A percentile compares a stretch with the other conserved stretches of the same genome.
Evolutionary conservation across 2,888 invertebrate species (phyloP).

Genomic region (Calameuta idolon): DNA sequence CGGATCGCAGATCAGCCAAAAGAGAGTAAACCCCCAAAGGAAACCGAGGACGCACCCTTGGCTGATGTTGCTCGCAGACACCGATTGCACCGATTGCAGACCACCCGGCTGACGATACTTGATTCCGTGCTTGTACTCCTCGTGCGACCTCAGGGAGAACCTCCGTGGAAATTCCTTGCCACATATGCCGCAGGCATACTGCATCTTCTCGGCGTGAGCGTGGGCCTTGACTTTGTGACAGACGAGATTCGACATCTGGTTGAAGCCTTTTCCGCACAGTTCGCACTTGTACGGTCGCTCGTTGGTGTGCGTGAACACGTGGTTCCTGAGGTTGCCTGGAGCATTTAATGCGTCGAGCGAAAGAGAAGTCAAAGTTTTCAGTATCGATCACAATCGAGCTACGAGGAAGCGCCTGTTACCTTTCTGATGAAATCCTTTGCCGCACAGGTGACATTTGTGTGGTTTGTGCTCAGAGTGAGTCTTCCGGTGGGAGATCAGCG

Average conservation of each 20-base stretch:
- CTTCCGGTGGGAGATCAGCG: slow-evolving; percentile 84
- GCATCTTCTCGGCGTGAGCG: slow-evolving; percentile 69
- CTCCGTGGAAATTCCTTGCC: slow-evolving; percentile 70
- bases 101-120: slow-evolving; percentile 56
- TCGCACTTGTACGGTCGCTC: slow-evolving; percentile 83
- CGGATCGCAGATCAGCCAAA: slow-evolving; percentile 59
- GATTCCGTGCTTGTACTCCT: slow-evolving; percentile 71
- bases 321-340: slow-evolving; percentile 80
- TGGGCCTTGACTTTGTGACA: slow-evolving; percentile 81
- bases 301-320: slow-evolving; percentile 83
- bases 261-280: slow-evolving; percentile 80
- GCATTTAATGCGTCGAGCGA: slow-evolving; percentile 23
- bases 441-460: slow-evolving; percentile 79
- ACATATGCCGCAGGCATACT: slow-evolving; percentile 70
- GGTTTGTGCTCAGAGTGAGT: slow-evolving; percentile 82
- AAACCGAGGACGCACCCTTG: neutral
- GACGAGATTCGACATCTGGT: slow-evolving; percentile 84
- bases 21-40: slow-evolving; percentile 14
- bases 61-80: neutral
- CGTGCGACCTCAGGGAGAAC: slow-evolving; percentile 70
- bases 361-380: slow-evolving; percentile 6
- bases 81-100: slow-evolving; percentile 1
- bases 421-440: slow-evolving; percentile 85
- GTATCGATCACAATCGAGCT: neutral
- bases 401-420: slow-evolving; percentile 61